Evolutionary conservation across 1,140 invertebrate genomes (phyloP), one percentile per base, ranked within the genome.

Genomic region (Melipona quadrifasciata): DNA sequence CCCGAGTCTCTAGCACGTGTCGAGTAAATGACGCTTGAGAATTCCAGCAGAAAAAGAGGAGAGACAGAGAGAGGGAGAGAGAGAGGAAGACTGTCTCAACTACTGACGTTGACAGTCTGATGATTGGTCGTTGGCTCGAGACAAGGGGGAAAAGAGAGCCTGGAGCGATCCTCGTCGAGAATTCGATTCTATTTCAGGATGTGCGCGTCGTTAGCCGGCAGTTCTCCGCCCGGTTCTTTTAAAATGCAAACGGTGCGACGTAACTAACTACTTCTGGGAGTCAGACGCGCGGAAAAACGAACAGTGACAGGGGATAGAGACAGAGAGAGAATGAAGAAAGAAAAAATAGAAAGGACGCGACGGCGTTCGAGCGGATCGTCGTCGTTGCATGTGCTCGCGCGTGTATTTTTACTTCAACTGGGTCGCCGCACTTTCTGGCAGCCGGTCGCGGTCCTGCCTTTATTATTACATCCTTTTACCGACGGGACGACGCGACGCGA

Each of bases 171-270:
- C 51, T 39, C 19, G 47, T 34, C 16, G 34, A 71, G 67, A 67
- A 72, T 21, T 67, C 83, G 61, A 67, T 83, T 83, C 87, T 86
- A 89, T 89, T 92, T 64, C 71, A 85, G 82, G 76, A 89, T 81
- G 80, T 87, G 87, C 85, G 90, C 86, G 86, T 92, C 89, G 87
- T 92, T 91, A 92, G 88, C 72, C 91, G 82, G 73, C 80, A 72
- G 83, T 91, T 83, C 87, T 91, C 87, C 84, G 83, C 76, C 72
- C 80, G 89, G 88, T 92, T 87, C 87, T 92, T 47, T 92, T 92
- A 92, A 90, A 92, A 92, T 92, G 91, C 91, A 92, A 92, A 92
- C 87, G 89, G 85, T 80, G 70, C 84, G 89, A 90, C 88, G 90
- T 90, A 92, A 93, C 91, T 91, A 92, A 91, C 89, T 90, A 91